Percentiles rank a stretch among this genome's conserved stretches.
Conservation (phyloP, 53 echinoderm and acorn worm genomes). For the Patiria pectinifera region DNA sequence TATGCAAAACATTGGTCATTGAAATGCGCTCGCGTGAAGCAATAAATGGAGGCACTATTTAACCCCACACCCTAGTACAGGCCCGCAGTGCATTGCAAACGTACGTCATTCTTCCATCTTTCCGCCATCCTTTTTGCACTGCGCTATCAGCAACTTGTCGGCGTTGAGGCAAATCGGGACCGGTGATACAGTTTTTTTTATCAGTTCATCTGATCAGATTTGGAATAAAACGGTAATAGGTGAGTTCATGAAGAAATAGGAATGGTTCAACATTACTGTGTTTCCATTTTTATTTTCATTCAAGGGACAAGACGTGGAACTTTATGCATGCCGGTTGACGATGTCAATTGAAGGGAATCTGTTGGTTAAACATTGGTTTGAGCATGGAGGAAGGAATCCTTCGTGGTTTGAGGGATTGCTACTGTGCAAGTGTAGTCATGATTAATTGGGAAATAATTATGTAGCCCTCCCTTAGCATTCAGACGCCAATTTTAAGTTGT, state of each 20-base stretch:
- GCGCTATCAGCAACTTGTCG: background rate
- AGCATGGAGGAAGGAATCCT: too few relatives aligned
- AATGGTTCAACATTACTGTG: background rate
- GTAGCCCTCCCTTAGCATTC: too few relatives aligned
- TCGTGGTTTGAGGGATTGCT: too few relatives aligned
- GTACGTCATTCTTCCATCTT: background rate
- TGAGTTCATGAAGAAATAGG: background rate
- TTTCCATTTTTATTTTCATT: background rate
- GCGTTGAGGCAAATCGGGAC: background rate
- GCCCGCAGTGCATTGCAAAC: background rate
- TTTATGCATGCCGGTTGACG: too few relatives aligned
- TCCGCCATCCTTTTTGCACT: background rate
- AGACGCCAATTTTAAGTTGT: too few relatives aligned
- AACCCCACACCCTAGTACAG: background rate
- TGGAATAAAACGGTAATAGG: background rate
- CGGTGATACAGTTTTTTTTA: background rate
- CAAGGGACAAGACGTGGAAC: too few relatives aligned
- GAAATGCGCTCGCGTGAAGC: background rate
- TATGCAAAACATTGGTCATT: slow-evolving; percentile 41
- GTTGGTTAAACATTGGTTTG: too few relatives aligned
- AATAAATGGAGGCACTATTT: background rate
- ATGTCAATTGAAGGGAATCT: too few relatives aligned
- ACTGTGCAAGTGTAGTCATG: too few relatives aligned
- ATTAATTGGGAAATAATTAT: too few relatives aligned
- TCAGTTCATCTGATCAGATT: background rate